These are phyloP conservation scores for Rhinatrema bivittatum DNA, from an alignment of 2,797 vertebrate species.

Conservation along the genomic window DNA sequence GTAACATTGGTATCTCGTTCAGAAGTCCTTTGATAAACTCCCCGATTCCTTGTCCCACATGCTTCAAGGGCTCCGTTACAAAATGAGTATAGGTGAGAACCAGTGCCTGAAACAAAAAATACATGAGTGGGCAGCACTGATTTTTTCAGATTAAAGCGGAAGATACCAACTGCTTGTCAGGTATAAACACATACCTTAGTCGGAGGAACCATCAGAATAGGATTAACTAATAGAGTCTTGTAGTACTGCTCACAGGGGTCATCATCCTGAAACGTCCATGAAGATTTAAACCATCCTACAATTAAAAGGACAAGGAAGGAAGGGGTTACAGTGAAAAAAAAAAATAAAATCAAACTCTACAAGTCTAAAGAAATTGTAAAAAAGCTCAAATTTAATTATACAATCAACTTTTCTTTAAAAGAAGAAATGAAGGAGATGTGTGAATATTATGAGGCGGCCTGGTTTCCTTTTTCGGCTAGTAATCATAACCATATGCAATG, in stretches of 20 bases:
- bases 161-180: not conserved
- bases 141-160: too few relatives aligned
- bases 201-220: conserved; percentile 56
- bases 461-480: too few relatives aligned
- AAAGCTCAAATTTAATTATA: too few relatives aligned
- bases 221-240: conserved; percentile 57
- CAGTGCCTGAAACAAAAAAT: conserved; percentile 62
- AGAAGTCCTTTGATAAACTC: conserved; percentile 83
- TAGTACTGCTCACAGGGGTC: conserved; percentile 66
- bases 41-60: conserved; percentile 79
- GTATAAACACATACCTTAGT: conserved; percentile 51
- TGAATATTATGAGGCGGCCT: too few relatives aligned
- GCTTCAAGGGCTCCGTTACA: conserved; percentile 83
- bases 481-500: too few relatives aligned
- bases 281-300: conserved; percentile 52
- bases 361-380: too few relatives aligned
- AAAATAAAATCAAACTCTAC: conserved; percentile 6
- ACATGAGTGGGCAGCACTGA: too few relatives aligned
- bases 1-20: conserved; percentile 77
- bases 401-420: too few relatives aligned
- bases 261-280: conserved; percentile 47
- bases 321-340: too few relatives aligned
- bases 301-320: conserved; percentile 25
- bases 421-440: too few relatives aligned
- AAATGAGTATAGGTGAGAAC: conserved; percentile 81